phyloP scores from a whole-genome alignment of 2,888 invertebrate genomes.

The Leptopilina myrica region DNA sequence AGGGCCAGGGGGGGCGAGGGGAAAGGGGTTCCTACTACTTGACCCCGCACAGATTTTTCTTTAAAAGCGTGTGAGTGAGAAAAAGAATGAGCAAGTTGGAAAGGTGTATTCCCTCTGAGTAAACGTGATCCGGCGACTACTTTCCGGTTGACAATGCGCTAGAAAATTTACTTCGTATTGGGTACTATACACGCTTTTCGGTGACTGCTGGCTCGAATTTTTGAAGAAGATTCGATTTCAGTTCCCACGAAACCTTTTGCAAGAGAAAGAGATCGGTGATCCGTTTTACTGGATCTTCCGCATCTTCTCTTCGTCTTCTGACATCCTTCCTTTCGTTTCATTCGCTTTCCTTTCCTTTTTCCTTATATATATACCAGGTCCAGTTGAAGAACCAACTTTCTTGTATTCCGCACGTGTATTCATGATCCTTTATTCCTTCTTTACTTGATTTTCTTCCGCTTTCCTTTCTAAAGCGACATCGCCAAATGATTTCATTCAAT shows the following conservation, averaged over 20 bases:
- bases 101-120: conserved; percentile 41
- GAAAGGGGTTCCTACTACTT: conserved; percentile 46
- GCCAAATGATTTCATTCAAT: neutral
- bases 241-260: conserved; percentile 21
- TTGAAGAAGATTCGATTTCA: conserved; percentile 41
- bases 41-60: conserved; percentile 51
- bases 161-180: conserved; percentile 48
- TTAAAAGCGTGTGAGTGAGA: conserved; percentile 15
- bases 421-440: conserved; percentile 14
- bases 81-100: neutral
- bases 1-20: conserved; percentile 1
- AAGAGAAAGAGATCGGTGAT: conserved; percentile 27
- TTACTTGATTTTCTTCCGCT: conserved; percentile 33
- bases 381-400: conserved; percentile 3
- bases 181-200: conserved; percentile 42
- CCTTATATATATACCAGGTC: neutral
- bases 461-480: neutral
- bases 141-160: conserved; percentile 54
- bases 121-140: conserved; percentile 57
- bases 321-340: conserved; percentile 33
- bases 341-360: neutral
- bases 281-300: conserved; percentile 35
- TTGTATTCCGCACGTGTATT: conserved; percentile 21
- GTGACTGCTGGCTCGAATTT: conserved; percentile 36
- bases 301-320: neutral